Evolutionary conservation across 2,888 invertebrate species (phyloP).

Genomic region (Rhorus exstirpatorius): DNA sequence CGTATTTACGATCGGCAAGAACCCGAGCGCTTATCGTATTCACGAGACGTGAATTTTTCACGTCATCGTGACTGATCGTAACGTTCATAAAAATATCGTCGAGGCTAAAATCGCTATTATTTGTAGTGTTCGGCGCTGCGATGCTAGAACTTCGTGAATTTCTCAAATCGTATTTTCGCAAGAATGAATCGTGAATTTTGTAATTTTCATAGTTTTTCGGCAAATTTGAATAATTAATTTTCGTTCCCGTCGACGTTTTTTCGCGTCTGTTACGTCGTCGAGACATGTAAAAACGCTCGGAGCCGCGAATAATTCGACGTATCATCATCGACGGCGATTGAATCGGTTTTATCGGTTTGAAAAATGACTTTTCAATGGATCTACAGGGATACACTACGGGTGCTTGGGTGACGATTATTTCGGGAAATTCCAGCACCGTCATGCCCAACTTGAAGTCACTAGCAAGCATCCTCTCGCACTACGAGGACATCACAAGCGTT

Average conservation of each 20-base stretch:
- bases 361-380: constrained; percentile 12
- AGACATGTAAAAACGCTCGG: constrained; percentile 85
- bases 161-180: constrained; percentile 76
- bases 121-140: constrained; percentile 58
- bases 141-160: constrained; percentile 63
- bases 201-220: constrained; percentile 26
- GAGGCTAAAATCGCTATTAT: constrained; percentile 15
- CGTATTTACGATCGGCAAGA: constrained; percentile 5
- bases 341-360: constrained; percentile 58
- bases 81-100: constrained; percentile 62
- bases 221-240: constrained; percentile 82
- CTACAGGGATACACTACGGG: constrained; percentile 61
- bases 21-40: constrained; percentile 67
- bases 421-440: constrained; percentile 71
- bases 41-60: constrained; percentile 64
- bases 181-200: constrained; percentile 74
- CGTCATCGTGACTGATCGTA: constrained; percentile 36
- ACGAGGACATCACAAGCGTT: constrained; percentile 69
- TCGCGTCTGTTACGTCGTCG: constrained; percentile 81
- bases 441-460: constrained; percentile 72
- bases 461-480: constrained; percentile 71
- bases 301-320: constrained; percentile 83
- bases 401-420: constrained; percentile 61
- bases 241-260: constrained; percentile 84
- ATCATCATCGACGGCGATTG: constrained; percentile 79